A percentile compares a stretch with the other conserved stretches of the same genome.
Conservation (phyloP, 2,113 vertebrate species). For the Recurvirostra avosetta region DNA sequence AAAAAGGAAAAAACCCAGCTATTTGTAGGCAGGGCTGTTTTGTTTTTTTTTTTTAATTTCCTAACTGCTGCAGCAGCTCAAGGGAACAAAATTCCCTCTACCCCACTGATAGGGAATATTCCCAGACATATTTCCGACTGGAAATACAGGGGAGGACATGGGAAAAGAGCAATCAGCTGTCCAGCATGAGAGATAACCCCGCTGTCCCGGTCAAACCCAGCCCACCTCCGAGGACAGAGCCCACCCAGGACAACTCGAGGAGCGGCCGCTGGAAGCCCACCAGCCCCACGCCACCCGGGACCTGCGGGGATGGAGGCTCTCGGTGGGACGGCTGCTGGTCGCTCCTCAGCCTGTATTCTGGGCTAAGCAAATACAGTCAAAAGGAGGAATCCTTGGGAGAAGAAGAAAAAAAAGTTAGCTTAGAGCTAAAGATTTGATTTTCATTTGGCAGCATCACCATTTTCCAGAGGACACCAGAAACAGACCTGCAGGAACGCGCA, state of each 20-base stretch:
- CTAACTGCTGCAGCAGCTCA: too few species aligned
- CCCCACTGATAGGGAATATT: too few species aligned
- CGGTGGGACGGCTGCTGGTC: accelerated
- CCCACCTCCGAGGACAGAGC: neutral
- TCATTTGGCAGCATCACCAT: neutral
- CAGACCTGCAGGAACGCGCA: neutral
- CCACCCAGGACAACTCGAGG: neutral
- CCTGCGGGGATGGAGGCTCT: neutral
- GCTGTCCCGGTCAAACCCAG: neutral
- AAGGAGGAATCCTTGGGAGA: neutral
- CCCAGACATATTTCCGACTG: neutral
- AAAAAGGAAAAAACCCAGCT: too few species aligned
- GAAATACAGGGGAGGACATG: neutral
- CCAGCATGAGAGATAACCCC: accelerated
- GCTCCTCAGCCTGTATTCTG: accelerated
- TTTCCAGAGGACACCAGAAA: neutral
- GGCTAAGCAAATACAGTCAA: neutral
- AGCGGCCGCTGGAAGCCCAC: neutral
- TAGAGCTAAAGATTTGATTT: neutral
- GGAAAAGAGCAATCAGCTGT: neutral
- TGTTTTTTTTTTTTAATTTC: too few species aligned
- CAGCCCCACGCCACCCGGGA: neutral
- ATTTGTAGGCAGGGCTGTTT: too few species aligned
- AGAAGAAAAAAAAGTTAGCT: neutral
- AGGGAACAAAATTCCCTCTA: too few species aligned